A percentile compares a stretch with the other conserved stretches of the same genome.
Evolutionary conservation across 1,140 invertebrate genomes (phyloP).

Genomic region (Dendrolimus punctatus): DNA sequence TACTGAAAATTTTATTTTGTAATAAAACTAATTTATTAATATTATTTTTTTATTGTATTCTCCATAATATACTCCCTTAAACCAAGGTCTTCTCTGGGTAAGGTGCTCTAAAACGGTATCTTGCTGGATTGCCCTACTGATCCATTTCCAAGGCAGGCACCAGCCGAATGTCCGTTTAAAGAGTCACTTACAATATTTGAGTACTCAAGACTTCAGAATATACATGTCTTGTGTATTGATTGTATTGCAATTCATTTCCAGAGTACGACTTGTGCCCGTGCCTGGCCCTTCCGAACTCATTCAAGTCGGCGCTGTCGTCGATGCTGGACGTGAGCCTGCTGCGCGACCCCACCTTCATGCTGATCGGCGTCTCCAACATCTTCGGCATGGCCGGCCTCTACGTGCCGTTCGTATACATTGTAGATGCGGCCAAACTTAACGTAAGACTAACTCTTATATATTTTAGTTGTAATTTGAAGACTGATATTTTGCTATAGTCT

Average conservation of each 20-base stretch:
- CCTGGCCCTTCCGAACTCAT: constrained; percentile 83
- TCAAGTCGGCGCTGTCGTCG: constrained; percentile 86
- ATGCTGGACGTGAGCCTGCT: constrained; percentile 96
- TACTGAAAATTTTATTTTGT: no score
- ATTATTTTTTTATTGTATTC: no score
- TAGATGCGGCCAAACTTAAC: constrained; percentile 80
- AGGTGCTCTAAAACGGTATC: no score
- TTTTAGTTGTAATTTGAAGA: not conserved
- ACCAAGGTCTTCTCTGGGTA: no score
- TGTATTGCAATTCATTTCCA: constrained; percentile 30
- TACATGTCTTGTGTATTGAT: not conserved
- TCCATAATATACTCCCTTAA: no score
- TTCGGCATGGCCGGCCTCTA: constrained; percentile 94
- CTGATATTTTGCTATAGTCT: not conserved
- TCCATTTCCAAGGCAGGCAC: no score
- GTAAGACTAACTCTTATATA: constrained; percentile 24
- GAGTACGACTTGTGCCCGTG: constrained; percentile 85
- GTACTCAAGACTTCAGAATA: no score
- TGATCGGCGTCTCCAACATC: constrained; percentile 95
- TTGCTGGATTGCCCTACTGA: no score
- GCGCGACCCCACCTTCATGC: constrained; percentile 91
- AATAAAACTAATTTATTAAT: no score
- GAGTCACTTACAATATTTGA: no score
- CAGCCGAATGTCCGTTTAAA: no score
- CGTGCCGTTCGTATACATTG: constrained; percentile 95